Evolutionary conservation across 37 sponge, comb jelly and placozoan genomes (phyloP).

Genomic region (Bolinopsis microptera): DNA sequence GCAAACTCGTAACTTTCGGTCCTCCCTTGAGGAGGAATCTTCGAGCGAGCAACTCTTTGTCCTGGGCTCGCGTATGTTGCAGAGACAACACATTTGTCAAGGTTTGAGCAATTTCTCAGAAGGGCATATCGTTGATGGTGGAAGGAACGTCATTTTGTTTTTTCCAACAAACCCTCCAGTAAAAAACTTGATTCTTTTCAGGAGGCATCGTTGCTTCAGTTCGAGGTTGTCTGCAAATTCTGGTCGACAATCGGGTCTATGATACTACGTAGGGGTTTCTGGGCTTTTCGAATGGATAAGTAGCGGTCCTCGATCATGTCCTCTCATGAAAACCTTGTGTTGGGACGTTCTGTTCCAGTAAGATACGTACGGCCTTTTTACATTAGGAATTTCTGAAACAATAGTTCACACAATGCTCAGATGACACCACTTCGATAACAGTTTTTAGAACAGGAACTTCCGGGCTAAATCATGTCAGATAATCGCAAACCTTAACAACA

Average conservation of each 20-base stretch:
- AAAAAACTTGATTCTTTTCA: not conserved
- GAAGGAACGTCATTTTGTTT: not conserved
- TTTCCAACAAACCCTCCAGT: not conserved
- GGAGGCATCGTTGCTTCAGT: not conserved
- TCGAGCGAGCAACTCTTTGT: not conserved
- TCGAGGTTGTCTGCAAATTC: not conserved
- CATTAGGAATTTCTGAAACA: not conserved
- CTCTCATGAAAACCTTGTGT: slow-evolving; percentile 5
- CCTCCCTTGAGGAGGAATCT: not conserved
- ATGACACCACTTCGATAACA: not conserved
- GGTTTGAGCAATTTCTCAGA: not conserved
- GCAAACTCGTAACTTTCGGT: not conserved
- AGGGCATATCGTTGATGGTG: too few relatives aligned
- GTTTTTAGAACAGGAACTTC: not conserved
- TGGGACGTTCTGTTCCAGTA: too few relatives aligned
- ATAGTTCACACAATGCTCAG: not conserved
- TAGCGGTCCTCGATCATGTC: not conserved
- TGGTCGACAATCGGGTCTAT: not conserved
- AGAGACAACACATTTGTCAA: not conserved
- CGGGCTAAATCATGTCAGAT: slow-evolving; percentile 11
- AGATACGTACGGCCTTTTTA: not conserved
- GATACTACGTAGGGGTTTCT: not conserved
- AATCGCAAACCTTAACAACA: not conserved
- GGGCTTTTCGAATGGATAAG: not conserved
- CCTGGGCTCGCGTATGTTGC: not conserved